These are phyloP conservation scores for Atractosteus spatula DNA, from an alignment of 2,113 vertebrate species.

Conservation along the genomic window DNA sequence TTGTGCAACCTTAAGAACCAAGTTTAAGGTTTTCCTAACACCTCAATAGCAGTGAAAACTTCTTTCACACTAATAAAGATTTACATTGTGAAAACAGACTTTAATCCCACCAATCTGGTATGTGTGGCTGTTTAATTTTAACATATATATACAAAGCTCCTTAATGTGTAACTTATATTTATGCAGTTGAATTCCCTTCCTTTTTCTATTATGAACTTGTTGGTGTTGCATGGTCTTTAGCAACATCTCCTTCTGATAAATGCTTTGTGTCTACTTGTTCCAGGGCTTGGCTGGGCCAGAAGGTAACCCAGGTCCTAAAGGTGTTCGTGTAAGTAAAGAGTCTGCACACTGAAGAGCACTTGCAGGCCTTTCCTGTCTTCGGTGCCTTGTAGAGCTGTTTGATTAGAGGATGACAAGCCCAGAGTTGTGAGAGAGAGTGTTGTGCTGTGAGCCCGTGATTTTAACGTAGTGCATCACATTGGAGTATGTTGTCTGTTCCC, in stretches of 20 bases:
- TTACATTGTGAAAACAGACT: no score
- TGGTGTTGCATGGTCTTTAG: background rate
- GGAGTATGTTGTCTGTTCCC: constrained; percentile 8
- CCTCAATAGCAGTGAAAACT: no score
- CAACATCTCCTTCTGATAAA: constrained; percentile 28
- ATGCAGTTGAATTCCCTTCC: no score
- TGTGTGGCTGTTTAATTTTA: no score
- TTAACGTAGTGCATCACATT: constrained; percentile 22
- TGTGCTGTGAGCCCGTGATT: constrained; percentile 20
- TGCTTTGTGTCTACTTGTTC: constrained; percentile 36
- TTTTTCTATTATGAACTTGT: no score
- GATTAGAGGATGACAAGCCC: constrained; percentile 35
- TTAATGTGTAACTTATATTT: no score
- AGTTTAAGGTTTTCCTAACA: no score
- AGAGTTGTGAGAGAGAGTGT: constrained; percentile 14
- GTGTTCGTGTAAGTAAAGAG: constrained; percentile 81
- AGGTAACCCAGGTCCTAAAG: constrained; percentile 92
- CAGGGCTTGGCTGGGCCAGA: constrained; percentile 90
- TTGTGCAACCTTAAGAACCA: no score
- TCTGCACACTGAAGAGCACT: background rate
- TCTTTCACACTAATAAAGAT: no score
- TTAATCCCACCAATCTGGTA: no score
- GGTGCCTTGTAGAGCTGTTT: constrained; percentile 24
- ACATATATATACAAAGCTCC: no score
- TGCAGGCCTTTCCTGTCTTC: constrained; percentile 2